Conservation (phyloP, 1,140 invertebrate species). For the Ostrea denselamellosa region DNA sequence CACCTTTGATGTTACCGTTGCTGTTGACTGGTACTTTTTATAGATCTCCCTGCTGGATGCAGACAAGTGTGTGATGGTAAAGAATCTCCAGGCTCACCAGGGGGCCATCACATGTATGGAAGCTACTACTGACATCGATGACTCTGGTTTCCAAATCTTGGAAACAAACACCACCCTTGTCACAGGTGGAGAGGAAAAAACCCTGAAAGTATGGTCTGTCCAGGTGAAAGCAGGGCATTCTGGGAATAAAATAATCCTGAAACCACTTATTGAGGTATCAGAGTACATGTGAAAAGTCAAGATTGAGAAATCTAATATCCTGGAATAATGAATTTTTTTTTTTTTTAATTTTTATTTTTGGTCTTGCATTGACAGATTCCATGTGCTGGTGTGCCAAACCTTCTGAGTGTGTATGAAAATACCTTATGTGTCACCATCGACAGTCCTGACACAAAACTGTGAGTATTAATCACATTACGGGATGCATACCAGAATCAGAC, state of each 20-base stretch:
- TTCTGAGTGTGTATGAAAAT: slow-evolving; percentile 62
- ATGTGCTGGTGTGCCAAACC: slow-evolving; percentile 52
- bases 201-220: slow-evolving; percentile 57
- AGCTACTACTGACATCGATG: slow-evolving; percentile 47
- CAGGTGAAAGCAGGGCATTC: slow-evolving; percentile 34
- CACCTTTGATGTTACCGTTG: neutral
- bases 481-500: neutral
- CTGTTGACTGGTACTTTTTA: neutral
- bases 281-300: no score
- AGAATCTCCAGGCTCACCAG: slow-evolving; percentile 54
- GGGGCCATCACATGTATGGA: slow-evolving; percentile 58
- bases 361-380: slow-evolving; percentile 52
- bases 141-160: slow-evolving; percentile 43
- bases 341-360: neutral
- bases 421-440: slow-evolving; percentile 53
- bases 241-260: slow-evolving; percentile 41
- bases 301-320: neutral
- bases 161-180: slow-evolving; percentile 53
- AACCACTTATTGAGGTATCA: slow-evolving; percentile 41
- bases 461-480: neutral
- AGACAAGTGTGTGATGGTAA: slow-evolving; percentile 51
- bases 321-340: neutral
- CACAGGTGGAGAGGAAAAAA: slow-evolving; percentile 56
- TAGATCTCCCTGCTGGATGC: slow-evolving; percentile 58
- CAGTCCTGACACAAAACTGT: slow-evolving; percentile 39